phyloP scores from a whole-genome alignment of 2,113 vertebrate species.

The Grammomys dolichurus region DNA sequence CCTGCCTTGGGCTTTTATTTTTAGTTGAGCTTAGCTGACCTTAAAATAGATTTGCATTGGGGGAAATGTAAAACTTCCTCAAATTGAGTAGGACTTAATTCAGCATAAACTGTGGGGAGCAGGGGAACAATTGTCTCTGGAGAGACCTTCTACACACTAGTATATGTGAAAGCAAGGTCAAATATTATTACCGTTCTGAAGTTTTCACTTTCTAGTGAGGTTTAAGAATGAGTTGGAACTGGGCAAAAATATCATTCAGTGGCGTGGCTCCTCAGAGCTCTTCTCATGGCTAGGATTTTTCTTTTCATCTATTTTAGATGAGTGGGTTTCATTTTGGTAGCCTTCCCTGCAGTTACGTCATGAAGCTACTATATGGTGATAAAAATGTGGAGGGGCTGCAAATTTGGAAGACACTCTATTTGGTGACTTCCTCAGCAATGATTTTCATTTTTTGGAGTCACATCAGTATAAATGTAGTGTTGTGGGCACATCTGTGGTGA shows the following conservation, averaged over 20 bases:
- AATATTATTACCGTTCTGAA: conserved; percentile 16
- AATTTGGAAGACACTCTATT: not conserved
- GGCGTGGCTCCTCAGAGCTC: not conserved
- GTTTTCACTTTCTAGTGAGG: not conserved
- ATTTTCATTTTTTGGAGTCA: not conserved
- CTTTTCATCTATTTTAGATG: not conserved
- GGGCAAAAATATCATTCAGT: not conserved
- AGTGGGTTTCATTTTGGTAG: not conserved
- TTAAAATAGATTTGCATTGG: conserved; percentile 69
- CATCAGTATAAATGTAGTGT: not conserved
- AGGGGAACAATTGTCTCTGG: not conserved
- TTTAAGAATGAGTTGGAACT: conserved; percentile 4
- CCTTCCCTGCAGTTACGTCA: conserved; percentile 6
- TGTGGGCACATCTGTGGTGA: not conserved
- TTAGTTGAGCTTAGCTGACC: conserved; percentile 59
- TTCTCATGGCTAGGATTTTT: not conserved
- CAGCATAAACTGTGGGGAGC: not conserved
- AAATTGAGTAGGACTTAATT: conserved; percentile 64
- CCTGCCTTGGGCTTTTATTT: conserved; percentile 57
- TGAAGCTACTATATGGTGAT: not conserved
- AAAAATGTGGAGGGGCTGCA: not conserved
- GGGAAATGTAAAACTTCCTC: conserved; percentile 44
- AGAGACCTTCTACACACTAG: conserved; percentile 39
- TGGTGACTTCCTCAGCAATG: not conserved
- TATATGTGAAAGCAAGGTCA: conserved; percentile 39